Evolutionary conservation across 1,140 invertebrate genomes (phyloP).

Genomic region (Amyelois transitella): DNA sequence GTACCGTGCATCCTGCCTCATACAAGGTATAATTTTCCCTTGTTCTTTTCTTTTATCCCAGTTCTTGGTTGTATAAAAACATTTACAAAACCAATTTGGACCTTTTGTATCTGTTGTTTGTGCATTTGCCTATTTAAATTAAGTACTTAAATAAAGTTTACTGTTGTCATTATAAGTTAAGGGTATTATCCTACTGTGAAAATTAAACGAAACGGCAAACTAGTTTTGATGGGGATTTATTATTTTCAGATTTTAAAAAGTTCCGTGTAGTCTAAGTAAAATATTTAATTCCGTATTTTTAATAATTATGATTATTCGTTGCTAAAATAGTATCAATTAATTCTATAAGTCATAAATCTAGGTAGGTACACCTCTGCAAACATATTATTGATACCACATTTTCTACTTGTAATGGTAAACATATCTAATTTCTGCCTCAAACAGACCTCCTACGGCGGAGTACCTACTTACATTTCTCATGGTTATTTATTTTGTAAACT

Average conservation of each 20-base stretch:
- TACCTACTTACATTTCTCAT: slow-evolving; percentile 18
- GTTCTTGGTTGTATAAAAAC: not conserved
- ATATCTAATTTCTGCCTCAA: too few relatives aligned
- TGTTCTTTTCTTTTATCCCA: slow-evolving; percentile 29
- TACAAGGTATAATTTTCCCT: slow-evolving; percentile 57
- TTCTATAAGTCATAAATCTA: too few relatives aligned
- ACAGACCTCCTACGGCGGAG: not conserved
- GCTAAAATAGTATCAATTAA: not conserved
- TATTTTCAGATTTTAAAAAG: too few relatives aligned
- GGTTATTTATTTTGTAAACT: slow-evolving; percentile 41
- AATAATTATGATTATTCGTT: too few relatives aligned
- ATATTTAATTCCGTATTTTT: too few relatives aligned
- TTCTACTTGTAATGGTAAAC: not conserved
- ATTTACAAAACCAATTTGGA: not conserved
- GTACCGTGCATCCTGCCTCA: slow-evolving; percentile 65
- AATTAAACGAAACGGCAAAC: too few relatives aligned
- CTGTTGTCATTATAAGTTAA: too few relatives aligned
- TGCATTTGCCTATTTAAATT: not conserved
- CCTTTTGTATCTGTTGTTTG: not conserved
- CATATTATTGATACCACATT: not conserved
- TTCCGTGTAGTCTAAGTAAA: too few relatives aligned
- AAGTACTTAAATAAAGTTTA: too few relatives aligned
- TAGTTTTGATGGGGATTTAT: too few relatives aligned
- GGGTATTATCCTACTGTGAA: too few relatives aligned
- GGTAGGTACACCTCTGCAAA: not conserved